Conservation (phyloP, 2,797 vertebrate species). For the Rousettus madagascariensis region DNA sequence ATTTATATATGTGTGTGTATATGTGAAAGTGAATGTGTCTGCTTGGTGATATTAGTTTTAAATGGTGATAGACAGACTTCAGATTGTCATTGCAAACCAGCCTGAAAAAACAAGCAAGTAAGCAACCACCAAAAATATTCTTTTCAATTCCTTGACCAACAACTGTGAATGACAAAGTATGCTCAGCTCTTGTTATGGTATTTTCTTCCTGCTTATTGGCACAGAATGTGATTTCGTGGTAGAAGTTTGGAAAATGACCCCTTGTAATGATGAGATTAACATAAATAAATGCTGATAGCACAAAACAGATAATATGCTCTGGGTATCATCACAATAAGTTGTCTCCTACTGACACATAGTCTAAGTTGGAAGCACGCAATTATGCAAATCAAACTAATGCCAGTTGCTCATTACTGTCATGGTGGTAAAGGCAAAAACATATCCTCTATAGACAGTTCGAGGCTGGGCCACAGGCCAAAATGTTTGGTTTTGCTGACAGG, state of each 20-base stretch:
- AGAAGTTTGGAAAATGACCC: conserved; percentile 96
- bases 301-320: conserved; percentile 91
- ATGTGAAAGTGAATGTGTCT: conserved; percentile 32
- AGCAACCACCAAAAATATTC: conserved; percentile 61
- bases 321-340: conserved; percentile 93
- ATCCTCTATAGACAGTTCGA: conserved; percentile 94
- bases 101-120: conserved; percentile 41
- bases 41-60: conserved; percentile 80
- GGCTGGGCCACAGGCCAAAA: conserved; percentile 90
- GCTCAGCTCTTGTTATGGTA: conserved; percentile 62
- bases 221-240: conserved; percentile 94
- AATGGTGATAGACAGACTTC: conserved; percentile 76
- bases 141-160: conserved; percentile 74
- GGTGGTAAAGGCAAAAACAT: conserved; percentile 92
- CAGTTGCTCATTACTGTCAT: conserved; percentile 97
- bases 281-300: conserved; percentile 99
- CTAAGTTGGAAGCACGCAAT: conserved; percentile 92
- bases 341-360: conserved; percentile 95
- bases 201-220: conserved; percentile 86
- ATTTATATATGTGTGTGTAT: neutral
- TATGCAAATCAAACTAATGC: conserved; percentile 99
- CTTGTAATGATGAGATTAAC: conserved; percentile 96
- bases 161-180: conserved; percentile 80
- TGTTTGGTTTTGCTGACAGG: conserved; percentile 96
- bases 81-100: conserved; percentile 76